Conservation (phyloP, 2,888 invertebrate species). For the Ptychoptera contaminata region DNA sequence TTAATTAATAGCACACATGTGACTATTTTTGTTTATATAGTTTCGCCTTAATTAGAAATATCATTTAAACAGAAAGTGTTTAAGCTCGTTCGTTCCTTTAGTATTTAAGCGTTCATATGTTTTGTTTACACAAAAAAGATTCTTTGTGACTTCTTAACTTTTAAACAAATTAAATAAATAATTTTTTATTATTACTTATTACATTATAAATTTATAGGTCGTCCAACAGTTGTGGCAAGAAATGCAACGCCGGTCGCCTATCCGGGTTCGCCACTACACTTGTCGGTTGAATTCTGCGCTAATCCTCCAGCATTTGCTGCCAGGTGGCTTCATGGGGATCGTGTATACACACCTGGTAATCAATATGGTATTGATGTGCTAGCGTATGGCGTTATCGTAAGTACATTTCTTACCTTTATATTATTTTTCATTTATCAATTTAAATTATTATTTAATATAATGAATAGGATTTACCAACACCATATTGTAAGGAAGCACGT, state of each 20-base stretch:
- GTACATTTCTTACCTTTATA: slow-evolving; percentile 5
- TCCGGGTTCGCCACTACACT: slow-evolving; percentile 48
- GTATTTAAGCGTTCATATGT: background rate
- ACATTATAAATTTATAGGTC: slow-evolving; percentile 34
- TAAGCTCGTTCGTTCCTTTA: background rate
- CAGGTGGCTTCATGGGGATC: slow-evolving; percentile 31
- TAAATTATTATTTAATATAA: too few relatives aligned
- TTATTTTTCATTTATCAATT: too few relatives aligned
- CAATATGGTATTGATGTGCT: slow-evolving; percentile 31
- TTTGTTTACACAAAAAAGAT: slow-evolving; percentile 1
- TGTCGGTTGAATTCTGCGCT: slow-evolving; percentile 61
- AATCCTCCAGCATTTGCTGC: slow-evolving; percentile 44
- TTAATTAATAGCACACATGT: too few relatives aligned
- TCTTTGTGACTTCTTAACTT: background rate
- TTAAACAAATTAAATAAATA: background rate
- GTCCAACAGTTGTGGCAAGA: slow-evolving; percentile 47
- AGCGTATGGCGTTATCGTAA: slow-evolving; percentile 31
- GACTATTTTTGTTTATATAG: too few relatives aligned
- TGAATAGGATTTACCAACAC: slow-evolving; percentile 27
- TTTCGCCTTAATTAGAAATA: too few relatives aligned
- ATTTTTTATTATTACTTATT: slow-evolving; percentile 10
- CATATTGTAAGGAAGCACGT: slow-evolving; percentile 31
- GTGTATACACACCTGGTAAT: slow-evolving; percentile 31
- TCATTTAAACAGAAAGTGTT: background rate
- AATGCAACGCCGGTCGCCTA: slow-evolving; percentile 51